Base-by-base conservation (phyloP, 2,888 invertebrate genomes). In the Cyaniris semiargus region DNA sequence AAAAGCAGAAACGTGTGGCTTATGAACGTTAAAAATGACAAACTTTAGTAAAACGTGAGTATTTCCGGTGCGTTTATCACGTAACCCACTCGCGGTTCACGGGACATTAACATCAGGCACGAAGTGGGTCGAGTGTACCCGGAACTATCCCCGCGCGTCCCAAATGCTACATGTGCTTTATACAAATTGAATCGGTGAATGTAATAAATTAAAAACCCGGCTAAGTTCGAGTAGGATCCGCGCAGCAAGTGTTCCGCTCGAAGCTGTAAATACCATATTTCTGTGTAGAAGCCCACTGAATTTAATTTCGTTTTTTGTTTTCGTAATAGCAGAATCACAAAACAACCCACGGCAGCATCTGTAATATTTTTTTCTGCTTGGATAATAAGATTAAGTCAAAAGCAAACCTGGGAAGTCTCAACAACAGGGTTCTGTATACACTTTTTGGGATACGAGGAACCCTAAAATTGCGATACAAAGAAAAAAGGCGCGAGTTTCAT, bases 41-140 rank as follows among this genome's bases (percentile, higher is more conserved):
- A 48, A 48, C 48, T 15, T 48, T 48, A 18, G 53, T 53, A 53
- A 18, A 53, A 53, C 53, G 53, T n/a, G 21, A 58, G 27, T 21
- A 4, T 66, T 66, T 66, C 5, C 31, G 27, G 15, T 31, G 66
- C 18, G 66, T 15, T 66, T 27, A 31, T 27, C 13, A 15, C 66
- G 66, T 18, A 66, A 27, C 66, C 27, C 66, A 15, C 66, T 66
- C 66, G 27, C 66, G 66, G 66, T 27, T 23, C 66, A 27, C 15
- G 15, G 27, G 27, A 27, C 66, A 66, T 66, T 66, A 27, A 15
- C 66, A 66, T 66, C 66, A 15, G 27, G 21, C 27, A 15, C 66
- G 66, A 66, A 15, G 13, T 66, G 66, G 66, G 66, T 66, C 66
- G 66, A 66, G 66, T 31, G 31, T 15, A 15, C 66, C 15, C 66